Conservation (phyloP, 2,888 invertebrate genomes). For the Petrolisthes manimaculis region DNA sequence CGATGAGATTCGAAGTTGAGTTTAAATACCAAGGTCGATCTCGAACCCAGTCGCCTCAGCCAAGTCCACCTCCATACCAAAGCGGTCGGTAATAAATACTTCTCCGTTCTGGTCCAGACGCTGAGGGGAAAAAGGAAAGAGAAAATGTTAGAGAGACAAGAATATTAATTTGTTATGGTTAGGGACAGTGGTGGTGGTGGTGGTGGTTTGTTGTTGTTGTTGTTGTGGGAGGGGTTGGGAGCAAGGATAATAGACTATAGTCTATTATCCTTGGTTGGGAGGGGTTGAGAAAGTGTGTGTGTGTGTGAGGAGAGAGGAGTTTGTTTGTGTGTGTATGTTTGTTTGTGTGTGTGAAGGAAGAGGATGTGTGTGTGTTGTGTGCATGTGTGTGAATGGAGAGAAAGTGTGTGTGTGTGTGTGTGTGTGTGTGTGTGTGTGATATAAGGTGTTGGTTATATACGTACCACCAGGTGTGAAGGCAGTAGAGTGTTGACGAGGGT, state of each 20-base stretch:
- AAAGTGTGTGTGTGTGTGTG: too few species aligned
- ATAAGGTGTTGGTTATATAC: conserved; percentile 6
- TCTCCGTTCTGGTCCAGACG: conserved; percentile 16
- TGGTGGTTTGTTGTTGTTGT: background rate
- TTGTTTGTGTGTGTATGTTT: too few species aligned
- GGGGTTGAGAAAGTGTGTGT: too few species aligned
- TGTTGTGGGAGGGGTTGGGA: too few species aligned
- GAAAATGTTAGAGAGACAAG: background rate
- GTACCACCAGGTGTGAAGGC: conserved; percentile 44
- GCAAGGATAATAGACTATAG: too few species aligned
- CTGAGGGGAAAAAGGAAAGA: background rate
- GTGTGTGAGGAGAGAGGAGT: too few species aligned
- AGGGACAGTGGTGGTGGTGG: background rate
- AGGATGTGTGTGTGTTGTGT: too few species aligned
- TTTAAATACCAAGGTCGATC: background rate
- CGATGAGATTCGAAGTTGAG: background rate
- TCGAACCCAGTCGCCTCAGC: background rate
- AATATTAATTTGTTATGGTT: background rate
- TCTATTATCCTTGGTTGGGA: too few species aligned
- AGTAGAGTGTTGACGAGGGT: conserved; percentile 23
- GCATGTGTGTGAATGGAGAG: too few species aligned
- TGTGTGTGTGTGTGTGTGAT: too few species aligned
- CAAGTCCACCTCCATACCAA: background rate
- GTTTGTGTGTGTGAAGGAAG: too few species aligned
- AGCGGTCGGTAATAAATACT: background rate